These are phyloP conservation scores for Tokudaia tokunoshimensis DNA, from an alignment of 2,797 vertebrate species.

Conservation along the genomic window DNA sequence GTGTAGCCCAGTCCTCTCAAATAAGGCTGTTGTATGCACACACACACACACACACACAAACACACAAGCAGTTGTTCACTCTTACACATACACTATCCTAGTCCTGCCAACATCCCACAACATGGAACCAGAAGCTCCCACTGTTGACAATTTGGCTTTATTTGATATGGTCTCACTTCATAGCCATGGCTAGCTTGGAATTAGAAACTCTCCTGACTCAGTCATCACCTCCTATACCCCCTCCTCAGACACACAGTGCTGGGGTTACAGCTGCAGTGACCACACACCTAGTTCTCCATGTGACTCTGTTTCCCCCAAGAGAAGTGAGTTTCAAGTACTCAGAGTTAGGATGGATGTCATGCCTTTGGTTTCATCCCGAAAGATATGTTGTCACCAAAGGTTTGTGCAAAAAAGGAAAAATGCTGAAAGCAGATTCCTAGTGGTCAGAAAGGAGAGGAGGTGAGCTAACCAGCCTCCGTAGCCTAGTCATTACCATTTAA, in stretches of 20 bases:
- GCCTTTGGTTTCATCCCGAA: slow-evolving; percentile 41
- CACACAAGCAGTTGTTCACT: background rate
- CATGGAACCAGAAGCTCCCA: background rate
- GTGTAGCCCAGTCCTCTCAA: background rate
- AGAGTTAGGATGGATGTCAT: background rate
- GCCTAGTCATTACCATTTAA: background rate
- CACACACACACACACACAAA: background rate
- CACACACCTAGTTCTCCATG: background rate
- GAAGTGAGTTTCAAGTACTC: background rate
- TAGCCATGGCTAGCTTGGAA: background rate
- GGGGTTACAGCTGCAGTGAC: background rate
- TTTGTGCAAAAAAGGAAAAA: slow-evolving; percentile 23
- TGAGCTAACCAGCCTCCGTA: background rate
- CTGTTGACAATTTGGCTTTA: background rate
- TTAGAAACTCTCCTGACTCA: background rate
- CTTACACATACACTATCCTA: background rate
- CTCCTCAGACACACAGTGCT: background rate
- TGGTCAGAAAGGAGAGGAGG: background rate
- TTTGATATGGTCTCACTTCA: background rate
- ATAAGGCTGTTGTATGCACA: background rate
- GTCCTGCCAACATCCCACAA: background rate
- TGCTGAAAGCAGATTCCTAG: background rate
- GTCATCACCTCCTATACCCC: too few species aligned
- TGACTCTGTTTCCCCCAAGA: background rate
- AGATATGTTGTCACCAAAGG: slow-evolving; percentile 13